Conservation (phyloP, 2,888 invertebrate species). For the Trissoscelio sp. region DNA sequence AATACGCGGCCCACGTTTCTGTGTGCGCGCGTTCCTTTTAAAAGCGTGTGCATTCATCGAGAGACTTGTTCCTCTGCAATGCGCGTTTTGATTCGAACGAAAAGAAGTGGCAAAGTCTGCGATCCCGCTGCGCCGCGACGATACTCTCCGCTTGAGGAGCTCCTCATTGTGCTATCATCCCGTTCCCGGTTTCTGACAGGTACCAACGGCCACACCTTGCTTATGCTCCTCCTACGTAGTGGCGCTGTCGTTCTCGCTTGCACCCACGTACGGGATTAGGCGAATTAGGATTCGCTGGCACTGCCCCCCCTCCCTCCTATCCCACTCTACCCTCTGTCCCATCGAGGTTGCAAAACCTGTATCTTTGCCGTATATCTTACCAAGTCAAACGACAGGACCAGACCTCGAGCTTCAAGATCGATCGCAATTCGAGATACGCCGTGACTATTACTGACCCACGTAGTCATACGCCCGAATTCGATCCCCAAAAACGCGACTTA, state of each 20-base stretch:
- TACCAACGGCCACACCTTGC: slow-evolving; percentile 72
- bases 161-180: slow-evolving; percentile 75
- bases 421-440: slow-evolving; percentile 69
- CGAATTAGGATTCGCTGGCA: slow-evolving; percentile 71
- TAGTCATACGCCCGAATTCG: slow-evolving; percentile 52
- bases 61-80: slow-evolving; percentile 42
- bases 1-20: slow-evolving; percentile 27
- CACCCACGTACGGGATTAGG: slow-evolving; percentile 73
- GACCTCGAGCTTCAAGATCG: slow-evolving; percentile 67
- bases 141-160: slow-evolving; percentile 74
- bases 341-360: slow-evolving; percentile 71
- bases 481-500: slow-evolving; percentile 23
- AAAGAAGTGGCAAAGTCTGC: slow-evolving; percentile 72
- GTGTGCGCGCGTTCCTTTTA: slow-evolving; percentile 33
- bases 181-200: slow-evolving; percentile 77
- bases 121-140: slow-evolving; percentile 76
- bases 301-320: slow-evolving; percentile 37
- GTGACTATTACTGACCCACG: slow-evolving; percentile 65
- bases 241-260: slow-evolving; percentile 53
- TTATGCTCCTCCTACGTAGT: slow-evolving; percentile 75
- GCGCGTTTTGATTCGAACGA: slow-evolving; percentile 52
- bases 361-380: slow-evolving; percentile 70
- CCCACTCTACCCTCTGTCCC: slow-evolving; percentile 36
- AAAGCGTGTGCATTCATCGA: slow-evolving; percentile 42
- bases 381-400: slow-evolving; percentile 68